phyloP scores from a whole-genome alignment of 2,113 vertebrate genomes.

The Sminthopsis crassicaudata region DNA sequence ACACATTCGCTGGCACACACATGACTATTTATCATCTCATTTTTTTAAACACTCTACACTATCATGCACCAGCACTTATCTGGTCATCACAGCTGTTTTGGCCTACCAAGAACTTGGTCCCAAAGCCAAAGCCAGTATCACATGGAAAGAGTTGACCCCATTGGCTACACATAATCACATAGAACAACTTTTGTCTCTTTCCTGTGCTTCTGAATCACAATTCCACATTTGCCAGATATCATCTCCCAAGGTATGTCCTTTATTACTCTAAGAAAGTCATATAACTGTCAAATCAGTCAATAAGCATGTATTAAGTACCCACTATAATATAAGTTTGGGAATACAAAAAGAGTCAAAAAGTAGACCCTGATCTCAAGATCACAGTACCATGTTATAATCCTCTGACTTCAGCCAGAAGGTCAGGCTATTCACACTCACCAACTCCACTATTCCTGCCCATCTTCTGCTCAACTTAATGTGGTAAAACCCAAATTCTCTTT shows the following conservation, averaged over 20 bases:
- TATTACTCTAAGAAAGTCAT: background rate
- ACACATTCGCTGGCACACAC: background rate
- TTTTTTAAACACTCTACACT: background rate
- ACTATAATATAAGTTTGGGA: background rate
- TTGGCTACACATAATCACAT: background rate
- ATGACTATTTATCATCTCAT: background rate
- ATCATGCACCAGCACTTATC: background rate
- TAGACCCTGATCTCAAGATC: background rate
- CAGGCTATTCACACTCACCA: background rate
- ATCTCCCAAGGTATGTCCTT: background rate
- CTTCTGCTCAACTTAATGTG: background rate
- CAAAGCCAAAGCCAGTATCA: background rate
- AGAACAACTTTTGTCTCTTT: background rate
- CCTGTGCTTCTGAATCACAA: background rate
- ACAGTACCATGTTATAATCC: background rate
- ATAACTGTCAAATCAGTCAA: slow-evolving; percentile 15
- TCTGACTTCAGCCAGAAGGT: background rate
- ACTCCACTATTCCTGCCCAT: background rate
- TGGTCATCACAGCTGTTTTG: background rate
- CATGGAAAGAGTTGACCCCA: background rate
- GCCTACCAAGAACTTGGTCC: background rate
- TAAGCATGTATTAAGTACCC: background rate
- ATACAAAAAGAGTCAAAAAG: background rate
- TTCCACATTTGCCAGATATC: background rate
- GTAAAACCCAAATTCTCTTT: background rate